A percentile compares a stretch with the other conserved stretches of the same genome.
phyloP scores from a whole-genome alignment of 2,113 vertebrate species.

The Calyptomena viridis region DNA sequence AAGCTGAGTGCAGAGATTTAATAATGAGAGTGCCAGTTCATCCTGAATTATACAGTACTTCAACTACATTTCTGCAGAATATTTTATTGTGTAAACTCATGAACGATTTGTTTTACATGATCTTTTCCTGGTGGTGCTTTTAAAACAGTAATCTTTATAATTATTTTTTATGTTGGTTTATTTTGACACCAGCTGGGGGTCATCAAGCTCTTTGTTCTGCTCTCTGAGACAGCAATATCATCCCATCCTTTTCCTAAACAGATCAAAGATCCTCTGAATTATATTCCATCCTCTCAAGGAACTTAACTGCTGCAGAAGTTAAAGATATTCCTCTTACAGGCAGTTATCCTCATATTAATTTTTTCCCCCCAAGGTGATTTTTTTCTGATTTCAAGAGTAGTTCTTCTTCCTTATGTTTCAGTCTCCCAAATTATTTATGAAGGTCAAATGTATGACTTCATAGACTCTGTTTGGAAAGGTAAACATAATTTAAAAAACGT shows the following conservation, averaged over 20 bases:
- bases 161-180: background rate
- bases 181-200: background rate
- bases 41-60: background rate
- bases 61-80: background rate
- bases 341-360: background rate
- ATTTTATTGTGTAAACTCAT: background rate
- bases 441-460: background rate
- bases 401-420: background rate
- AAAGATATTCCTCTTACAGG: background rate
- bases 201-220: background rate
- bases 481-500: background rate
- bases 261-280: background rate
- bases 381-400: background rate
- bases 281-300: background rate
- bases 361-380: background rate
- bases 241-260: background rate
- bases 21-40: background rate
- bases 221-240: background rate
- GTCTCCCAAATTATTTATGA: constrained; percentile 8
- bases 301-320: background rate
- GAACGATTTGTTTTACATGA: background rate
- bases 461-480: background rate
- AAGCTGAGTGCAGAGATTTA: background rate
- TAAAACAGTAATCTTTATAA: background rate
- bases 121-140: background rate